A percentile compares a stretch with the other conserved stretches of the same genome.
Evolutionary conservation across 2,797 vertebrate species (phyloP).

Genomic region (Nasua narica): DNA sequence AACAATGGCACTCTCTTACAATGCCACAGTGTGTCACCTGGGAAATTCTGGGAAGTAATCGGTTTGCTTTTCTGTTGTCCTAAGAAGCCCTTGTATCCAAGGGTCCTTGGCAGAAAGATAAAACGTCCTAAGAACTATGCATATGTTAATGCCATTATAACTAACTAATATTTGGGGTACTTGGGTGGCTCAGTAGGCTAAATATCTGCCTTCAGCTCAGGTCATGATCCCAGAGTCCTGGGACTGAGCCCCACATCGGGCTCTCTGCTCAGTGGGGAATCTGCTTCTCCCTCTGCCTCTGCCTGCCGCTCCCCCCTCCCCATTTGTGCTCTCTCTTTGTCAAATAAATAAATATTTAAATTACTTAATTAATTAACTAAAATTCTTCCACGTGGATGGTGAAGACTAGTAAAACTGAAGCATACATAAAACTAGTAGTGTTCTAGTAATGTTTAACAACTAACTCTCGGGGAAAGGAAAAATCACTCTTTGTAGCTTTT

Average conservation of each 20-base stretch:
- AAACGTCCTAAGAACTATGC: not conserved
- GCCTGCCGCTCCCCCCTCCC: no score
- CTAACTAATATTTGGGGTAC: not conserved
- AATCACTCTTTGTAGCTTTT: not conserved
- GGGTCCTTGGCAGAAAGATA: not conserved
- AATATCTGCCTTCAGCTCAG: no score
- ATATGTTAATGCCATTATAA: not conserved
- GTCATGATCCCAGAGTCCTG: no score
- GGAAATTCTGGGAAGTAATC: not conserved
- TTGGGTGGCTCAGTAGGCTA: no score
- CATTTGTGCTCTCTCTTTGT: no score
- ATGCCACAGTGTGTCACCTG: not conserved
- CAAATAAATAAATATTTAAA: no score
- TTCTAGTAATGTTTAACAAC: not conserved
- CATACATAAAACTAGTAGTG: not conserved
- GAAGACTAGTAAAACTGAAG: not conserved
- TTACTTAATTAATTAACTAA: not conserved
- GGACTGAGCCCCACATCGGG: no score
- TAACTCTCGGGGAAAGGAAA: not conserved
- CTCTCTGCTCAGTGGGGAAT: no score
- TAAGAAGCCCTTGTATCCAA: conserved; percentile 11
- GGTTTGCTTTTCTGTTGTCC: not conserved
- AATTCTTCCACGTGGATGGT: not conserved
- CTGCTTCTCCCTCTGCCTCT: no score
- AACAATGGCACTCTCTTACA: not conserved